These are phyloP conservation scores for Madoqua kirkii DNA, from an alignment of 2,113 vertebrate species.

Conservation along the genomic window DNA sequence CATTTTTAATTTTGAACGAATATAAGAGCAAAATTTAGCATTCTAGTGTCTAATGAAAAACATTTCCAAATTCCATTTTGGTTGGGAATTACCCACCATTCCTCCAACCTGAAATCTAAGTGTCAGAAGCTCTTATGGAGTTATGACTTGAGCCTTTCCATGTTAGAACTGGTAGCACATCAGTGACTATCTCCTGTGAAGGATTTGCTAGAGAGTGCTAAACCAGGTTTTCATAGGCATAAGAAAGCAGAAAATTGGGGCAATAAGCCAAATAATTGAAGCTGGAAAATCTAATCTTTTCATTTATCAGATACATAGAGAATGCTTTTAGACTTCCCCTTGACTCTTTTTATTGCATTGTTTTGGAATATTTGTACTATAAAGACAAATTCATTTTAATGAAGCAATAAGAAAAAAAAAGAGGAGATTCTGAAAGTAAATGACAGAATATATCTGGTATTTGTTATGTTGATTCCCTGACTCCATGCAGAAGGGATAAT, in stretches of 20 bases:
- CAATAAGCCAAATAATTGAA: background rate
- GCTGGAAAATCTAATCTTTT: background rate
- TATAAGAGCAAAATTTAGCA: background rate
- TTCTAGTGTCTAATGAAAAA: conserved; percentile 35
- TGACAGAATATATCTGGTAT: background rate
- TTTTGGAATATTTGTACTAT: background rate
- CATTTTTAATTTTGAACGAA: conserved; percentile 2
- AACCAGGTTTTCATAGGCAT: background rate
- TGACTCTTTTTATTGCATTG: background rate
- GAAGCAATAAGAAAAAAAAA: background rate
- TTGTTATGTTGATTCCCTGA: background rate
- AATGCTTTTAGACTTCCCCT: background rate
- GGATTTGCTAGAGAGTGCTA: background rate
- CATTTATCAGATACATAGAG: background rate
- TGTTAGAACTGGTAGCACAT: background rate
- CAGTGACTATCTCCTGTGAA: background rate
- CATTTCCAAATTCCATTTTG: conserved; percentile 33
- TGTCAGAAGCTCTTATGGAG: background rate
- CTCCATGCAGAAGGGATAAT: background rate
- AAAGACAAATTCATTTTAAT: background rate
- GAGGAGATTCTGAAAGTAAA: background rate
- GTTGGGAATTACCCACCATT: background rate
- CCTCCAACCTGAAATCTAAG: background rate
- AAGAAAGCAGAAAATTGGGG: background rate
- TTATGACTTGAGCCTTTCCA: background rate